phyloP scores from a whole-genome alignment of 2,888 invertebrate genomes.

The Oscheius myriophilus region DNA sequence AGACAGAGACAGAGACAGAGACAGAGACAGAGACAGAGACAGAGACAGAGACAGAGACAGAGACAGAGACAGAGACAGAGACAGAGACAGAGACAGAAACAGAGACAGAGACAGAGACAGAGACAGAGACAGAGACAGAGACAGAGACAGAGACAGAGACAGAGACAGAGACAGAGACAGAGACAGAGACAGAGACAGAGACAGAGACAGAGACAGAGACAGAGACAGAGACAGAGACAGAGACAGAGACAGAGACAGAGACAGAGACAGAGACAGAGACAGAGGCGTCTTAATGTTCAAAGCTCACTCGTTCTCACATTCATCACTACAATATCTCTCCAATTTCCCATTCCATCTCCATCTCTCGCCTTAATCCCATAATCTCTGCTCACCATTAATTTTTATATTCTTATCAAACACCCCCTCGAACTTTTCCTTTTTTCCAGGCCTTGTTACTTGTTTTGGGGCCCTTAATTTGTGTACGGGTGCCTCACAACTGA shows the following conservation, averaged over 20 bases:
- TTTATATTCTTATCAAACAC: too few relatives aligned
- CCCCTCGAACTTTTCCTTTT: too few relatives aligned
- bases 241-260: background rate
- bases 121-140: background rate
- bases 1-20: conserved; percentile 1
- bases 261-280: background rate
- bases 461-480: too few relatives aligned
- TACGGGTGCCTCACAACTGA: too few relatives aligned
- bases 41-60: background rate
- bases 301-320: too few relatives aligned
- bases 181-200: background rate
- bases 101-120: background rate
- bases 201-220: background rate
- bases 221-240: conserved; percentile 3
- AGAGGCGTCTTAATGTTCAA: too few relatives aligned
- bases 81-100: background rate
- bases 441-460: too few relatives aligned
- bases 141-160: background rate
- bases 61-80: background rate
- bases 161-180: background rate
- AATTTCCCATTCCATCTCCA: too few relatives aligned
- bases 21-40: background rate
- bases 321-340: too few relatives aligned
- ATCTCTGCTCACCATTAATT: too few relatives aligned
- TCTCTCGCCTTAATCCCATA: too few relatives aligned